These are phyloP conservation scores for Erynnis tages DNA, from an alignment of 2,888 invertebrate species.

Conservation along the genomic window DNA sequence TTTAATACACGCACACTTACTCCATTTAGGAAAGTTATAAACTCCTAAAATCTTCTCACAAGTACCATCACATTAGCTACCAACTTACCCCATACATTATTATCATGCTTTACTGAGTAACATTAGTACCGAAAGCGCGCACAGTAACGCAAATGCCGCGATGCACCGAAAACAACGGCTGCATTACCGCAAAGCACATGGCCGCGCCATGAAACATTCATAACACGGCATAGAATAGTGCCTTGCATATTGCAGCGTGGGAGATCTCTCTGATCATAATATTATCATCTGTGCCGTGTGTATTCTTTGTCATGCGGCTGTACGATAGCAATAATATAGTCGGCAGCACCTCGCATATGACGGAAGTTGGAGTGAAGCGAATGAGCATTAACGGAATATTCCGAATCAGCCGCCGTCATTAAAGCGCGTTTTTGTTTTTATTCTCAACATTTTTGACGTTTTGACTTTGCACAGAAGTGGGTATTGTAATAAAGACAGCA, in stretches of 20 bases:
- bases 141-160: constrained; percentile 21
- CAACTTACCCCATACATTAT: no score
- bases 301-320: background rate
- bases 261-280: background rate
- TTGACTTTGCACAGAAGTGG: no score
- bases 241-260: background rate
- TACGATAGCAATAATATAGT: constrained; percentile 9
- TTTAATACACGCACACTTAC: no score
- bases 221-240: constrained; percentile 10
- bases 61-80: no score
- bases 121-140: background rate
- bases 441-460: no score
- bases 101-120: background rate
- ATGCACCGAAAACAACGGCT: constrained; percentile 56
- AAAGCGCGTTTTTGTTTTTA: background rate
- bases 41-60: no score
- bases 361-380: background rate
- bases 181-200: constrained; percentile 60
- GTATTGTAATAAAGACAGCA: no score
- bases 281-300: background rate
- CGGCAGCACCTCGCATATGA: constrained; percentile 5
- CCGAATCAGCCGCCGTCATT: background rate
- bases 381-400: constrained; percentile 8
- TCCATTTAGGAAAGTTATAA: no score
- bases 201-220: constrained; percentile 37